Base-by-base conservation (phyloP, 2,888 invertebrate genomes). In the Electrophaes corylata region DNA sequence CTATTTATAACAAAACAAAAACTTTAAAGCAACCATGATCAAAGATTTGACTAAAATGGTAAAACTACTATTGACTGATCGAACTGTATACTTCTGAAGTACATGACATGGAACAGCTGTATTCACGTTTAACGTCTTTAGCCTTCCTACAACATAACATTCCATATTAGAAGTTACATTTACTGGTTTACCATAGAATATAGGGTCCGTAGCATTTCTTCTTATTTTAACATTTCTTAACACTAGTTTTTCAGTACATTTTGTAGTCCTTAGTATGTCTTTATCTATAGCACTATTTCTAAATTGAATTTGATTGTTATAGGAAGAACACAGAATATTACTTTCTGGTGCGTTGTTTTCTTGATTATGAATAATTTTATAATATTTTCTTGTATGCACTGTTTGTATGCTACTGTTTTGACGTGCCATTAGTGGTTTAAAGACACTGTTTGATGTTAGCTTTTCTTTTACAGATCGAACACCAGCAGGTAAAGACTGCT, bases 101-200 rank as follows among this genome's bases (percentile, higher is more conserved):
- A 65, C 46, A 14, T 50, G 57, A 40, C 67, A 67, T 3, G 67
- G 59, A 3, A 67, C 53, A 4, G 56, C 16, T 11, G 51, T 64
- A 20, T 51, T 49, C 37, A 65, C 40, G 10, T 53, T 51, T 29
- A 49, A 23, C n/a, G 40, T 45, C 3, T 19, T 26, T 1, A 39
- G 53, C 3, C 10, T 48, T 35, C 60, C 60, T 10, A 37, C 48
- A 3, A 68, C 59, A 33, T 64, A 66, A 18, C 68, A 68, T 39
- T 59, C 46, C 64, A 64, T 66, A 4, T 57, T 41, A 14, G 59
- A 41, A 5, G 53, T 59, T 2, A 68, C 45, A 40, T 47, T 11
- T 8, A 68, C 60, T 29, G 63, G 51, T 0, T 35, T 40, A 1
- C 68, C 68, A n/a, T 16, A 31, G 1, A 66, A 59, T 41, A 51